Evolutionary conservation across 2,888 invertebrate species (phyloP).

Genomic region (Tridacna crocea): DNA sequence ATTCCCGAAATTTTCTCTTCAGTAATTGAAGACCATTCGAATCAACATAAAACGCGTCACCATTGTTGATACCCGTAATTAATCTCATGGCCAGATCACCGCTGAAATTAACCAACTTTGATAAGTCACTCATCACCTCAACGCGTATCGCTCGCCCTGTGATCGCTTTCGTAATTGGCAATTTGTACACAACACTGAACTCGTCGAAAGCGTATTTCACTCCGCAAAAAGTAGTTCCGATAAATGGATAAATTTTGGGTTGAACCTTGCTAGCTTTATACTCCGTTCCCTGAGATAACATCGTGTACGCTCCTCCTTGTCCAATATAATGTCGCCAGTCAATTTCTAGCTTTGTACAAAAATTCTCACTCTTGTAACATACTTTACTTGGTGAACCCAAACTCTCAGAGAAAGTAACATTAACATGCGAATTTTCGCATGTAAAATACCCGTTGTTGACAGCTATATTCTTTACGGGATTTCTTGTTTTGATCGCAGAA

Average conservation of each 20-base stretch:
- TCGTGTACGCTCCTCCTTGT: constrained; percentile 55
- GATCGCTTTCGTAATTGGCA: constrained; percentile 27
- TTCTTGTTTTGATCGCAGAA: not conserved
- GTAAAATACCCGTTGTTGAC: not conserved
- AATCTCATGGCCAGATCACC: constrained; percentile 81
- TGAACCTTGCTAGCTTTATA: constrained; percentile 2
- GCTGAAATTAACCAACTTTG: constrained; percentile 26
- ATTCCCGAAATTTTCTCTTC: constrained; percentile 71
- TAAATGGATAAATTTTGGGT: constrained; percentile 22
- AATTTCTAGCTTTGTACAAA: constrained; percentile 41
- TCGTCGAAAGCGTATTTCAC: constrained; percentile 26
- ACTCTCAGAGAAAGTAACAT: constrained; percentile 48
- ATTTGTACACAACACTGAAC: constrained; percentile 35
- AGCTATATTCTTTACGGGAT: constrained; percentile 4
- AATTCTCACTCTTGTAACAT: constrained; percentile 45
- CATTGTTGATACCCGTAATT: constrained; percentile 69
- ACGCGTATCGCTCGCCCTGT: constrained; percentile 40
- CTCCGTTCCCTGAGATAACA: constrained; percentile 45
- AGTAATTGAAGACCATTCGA: constrained; percentile 81
- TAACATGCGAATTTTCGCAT: constrained; percentile 50
- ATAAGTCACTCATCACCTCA: constrained; percentile 47
- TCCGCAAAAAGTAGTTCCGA: constrained; percentile 40
- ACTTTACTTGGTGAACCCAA: constrained; percentile 43
- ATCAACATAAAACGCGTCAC: constrained; percentile 78
- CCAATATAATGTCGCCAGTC: constrained; percentile 55